Conservation (phyloP, 2,888 invertebrate genomes). For the Agrotis clavis region DNA sequence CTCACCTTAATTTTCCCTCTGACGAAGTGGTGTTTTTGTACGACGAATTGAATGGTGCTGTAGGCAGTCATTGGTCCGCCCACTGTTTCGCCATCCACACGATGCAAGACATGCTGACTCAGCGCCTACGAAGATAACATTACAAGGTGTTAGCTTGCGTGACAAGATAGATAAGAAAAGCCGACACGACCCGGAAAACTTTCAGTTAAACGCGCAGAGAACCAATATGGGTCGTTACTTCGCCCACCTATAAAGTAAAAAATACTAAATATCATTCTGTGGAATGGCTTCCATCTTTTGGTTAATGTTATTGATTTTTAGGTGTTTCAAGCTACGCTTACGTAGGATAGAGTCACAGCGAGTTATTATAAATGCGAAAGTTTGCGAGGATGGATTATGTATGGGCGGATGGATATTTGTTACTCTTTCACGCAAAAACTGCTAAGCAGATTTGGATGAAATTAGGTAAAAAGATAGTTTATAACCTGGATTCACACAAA, state of each 20-base stretch:
- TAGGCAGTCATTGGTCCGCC: slow-evolving; percentile 85
- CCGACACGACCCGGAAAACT: slow-evolving; percentile 43
- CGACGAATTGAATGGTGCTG: slow-evolving; percentile 86
- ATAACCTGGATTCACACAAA: too few relatives aligned
- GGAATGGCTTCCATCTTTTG: slow-evolving; percentile 27
- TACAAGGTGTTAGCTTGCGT: slow-evolving; percentile 62
- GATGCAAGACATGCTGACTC: slow-evolving; percentile 84
- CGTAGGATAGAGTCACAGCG: slow-evolving; percentile 3
- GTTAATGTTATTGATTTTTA: slow-evolving; percentile 55
- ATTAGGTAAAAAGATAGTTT: too few relatives aligned
- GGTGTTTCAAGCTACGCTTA: slow-evolving; percentile 19
- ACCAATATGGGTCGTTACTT: slow-evolving; percentile 50
- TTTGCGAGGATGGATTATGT: too few relatives aligned
- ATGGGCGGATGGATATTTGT: too few relatives aligned
- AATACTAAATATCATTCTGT: slow-evolving; percentile 26
- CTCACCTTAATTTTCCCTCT: slow-evolving; percentile 84
- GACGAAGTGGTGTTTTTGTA: slow-evolving; percentile 85
- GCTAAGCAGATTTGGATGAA: too few relatives aligned
- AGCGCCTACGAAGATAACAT: slow-evolving; percentile 77
- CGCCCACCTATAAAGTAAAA: slow-evolving; percentile 28
- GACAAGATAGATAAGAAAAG: slow-evolving; percentile 57
- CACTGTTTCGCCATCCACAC: slow-evolving; percentile 82
- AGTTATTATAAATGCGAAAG: slow-evolving; percentile 4
- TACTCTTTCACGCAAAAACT: too few relatives aligned
- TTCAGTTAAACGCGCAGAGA: slow-evolving; percentile 45